Percentiles rank a stretch among this genome's conserved stretches.
These are phyloP conservation scores for Stigmatopora nigra DNA, from an alignment of 2,113 vertebrate species.

Conservation along the genomic window DNA sequence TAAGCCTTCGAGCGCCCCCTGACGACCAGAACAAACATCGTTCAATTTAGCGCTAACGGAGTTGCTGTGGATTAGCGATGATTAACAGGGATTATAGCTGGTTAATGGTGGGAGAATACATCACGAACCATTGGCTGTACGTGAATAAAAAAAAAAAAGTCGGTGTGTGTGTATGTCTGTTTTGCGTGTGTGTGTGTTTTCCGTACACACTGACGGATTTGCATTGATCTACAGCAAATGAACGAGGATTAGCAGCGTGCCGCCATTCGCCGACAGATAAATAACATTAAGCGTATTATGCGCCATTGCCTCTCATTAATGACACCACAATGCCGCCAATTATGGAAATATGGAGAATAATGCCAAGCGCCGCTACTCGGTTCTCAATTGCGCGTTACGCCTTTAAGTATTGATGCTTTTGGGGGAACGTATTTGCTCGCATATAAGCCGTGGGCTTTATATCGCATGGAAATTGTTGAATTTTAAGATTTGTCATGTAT, in stretches of 20 bases:
- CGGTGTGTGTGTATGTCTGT: slow-evolving; percentile 23
- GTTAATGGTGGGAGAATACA: slow-evolving; percentile 79
- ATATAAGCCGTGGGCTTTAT: too few species aligned
- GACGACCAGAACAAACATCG: slow-evolving; percentile 66
- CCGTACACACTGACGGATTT: slow-evolving; percentile 73
- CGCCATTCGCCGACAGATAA: slow-evolving; percentile 78
- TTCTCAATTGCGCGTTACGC: neutral
- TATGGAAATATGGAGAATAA: slow-evolving; percentile 64
- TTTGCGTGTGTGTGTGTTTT: slow-evolving; percentile 11
- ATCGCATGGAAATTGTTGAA: too few species aligned
- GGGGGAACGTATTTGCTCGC: too few species aligned
- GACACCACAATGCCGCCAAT: slow-evolving; percentile 69
- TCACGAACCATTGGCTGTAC: slow-evolving; percentile 67
- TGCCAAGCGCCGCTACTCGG: slow-evolving; percentile 11
- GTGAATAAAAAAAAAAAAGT: slow-evolving; percentile 25
- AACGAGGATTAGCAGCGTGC: slow-evolving; percentile 77
- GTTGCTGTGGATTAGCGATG: slow-evolving; percentile 76
- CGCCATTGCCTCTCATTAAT: slow-evolving; percentile 71
- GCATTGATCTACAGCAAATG: slow-evolving; percentile 79
- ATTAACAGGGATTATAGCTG: slow-evolving; percentile 78
- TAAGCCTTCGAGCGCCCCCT: slow-evolving; percentile 36
- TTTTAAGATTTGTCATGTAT: too few species aligned
- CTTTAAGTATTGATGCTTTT: neutral
- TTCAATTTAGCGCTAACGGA: slow-evolving; percentile 52
- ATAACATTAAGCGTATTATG: slow-evolving; percentile 77